Percentiles rank a stretch among this genome's conserved stretches.
Conservation (phyloP, 2,797 vertebrate genomes). For the Falco cherrug region DNA sequence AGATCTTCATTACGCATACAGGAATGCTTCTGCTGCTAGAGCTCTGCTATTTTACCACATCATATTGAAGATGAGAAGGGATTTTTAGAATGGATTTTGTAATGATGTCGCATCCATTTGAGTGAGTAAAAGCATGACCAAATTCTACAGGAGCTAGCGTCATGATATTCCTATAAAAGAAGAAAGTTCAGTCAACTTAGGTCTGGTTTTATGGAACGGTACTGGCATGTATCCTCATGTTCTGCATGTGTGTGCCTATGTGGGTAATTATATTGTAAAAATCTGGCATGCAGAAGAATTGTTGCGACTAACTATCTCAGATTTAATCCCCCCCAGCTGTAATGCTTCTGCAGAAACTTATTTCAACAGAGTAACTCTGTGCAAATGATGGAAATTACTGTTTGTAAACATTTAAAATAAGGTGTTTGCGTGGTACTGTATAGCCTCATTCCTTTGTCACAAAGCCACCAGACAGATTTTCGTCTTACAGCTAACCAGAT, state of each 20-base stretch:
- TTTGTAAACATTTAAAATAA: background rate
- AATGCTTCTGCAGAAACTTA: background rate
- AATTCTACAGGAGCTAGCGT: background rate
- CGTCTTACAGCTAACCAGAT: slow-evolving; percentile 45
- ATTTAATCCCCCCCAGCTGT: background rate
- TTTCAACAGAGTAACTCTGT: background rate
- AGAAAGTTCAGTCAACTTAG: background rate
- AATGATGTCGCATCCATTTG: background rate
- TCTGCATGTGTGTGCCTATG: background rate
- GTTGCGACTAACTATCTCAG: background rate
- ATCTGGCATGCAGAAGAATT: background rate
- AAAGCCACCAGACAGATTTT: slow-evolving; percentile 42
- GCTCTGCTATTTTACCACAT: background rate
- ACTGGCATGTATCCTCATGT: background rate
- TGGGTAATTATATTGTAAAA: background rate
- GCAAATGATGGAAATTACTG: background rate
- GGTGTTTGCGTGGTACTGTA: background rate
- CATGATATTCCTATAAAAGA: background rate
- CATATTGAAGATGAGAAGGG: background rate
- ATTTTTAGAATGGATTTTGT: background rate
- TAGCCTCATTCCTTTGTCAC: background rate
- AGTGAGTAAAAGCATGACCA: background rate
- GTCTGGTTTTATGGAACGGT: background rate
- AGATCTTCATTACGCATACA: slow-evolving; percentile 19
- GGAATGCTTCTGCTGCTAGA: slow-evolving; percentile 6